phyloP scores from a whole-genome alignment of 2,113 vertebrate species.

The Thunnus thynnus region DNA sequence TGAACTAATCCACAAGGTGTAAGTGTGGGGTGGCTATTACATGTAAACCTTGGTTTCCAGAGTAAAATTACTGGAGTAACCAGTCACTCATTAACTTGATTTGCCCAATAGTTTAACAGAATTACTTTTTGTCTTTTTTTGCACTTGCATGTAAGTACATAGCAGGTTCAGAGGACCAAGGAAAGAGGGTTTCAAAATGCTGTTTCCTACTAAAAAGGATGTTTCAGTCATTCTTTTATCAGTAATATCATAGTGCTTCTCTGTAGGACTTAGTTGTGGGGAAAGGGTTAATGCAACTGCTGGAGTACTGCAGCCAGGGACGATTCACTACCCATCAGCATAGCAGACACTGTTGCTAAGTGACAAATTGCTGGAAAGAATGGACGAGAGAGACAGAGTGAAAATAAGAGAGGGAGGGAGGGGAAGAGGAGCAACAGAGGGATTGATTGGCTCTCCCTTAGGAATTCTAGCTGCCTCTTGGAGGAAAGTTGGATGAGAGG shows the following conservation, averaged over 20 bases:
- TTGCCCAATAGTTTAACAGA: neutral
- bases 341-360: constrained; percentile 75
- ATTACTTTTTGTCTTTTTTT: neutral
- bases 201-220: too few species aligned
- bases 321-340: constrained; percentile 44
- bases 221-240: neutral
- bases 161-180: neutral
- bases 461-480: constrained; percentile 44
- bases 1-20: neutral
- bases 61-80: neutral
- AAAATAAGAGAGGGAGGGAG: constrained; percentile 49
- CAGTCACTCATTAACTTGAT: neutral
- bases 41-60: neutral
- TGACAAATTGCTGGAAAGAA: constrained; percentile 72
- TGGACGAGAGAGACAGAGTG: constrained; percentile 42
- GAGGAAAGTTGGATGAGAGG: constrained; percentile 18
- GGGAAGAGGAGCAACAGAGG: constrained; percentile 18
- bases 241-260: neutral
- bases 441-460: constrained; percentile 59
- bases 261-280: neutral
- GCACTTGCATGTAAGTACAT: neutral
- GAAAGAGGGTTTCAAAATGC: neutral
- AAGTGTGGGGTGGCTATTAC: neutral
- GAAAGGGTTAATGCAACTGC: constrained; percentile 45
- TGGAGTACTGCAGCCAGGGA: constrained; percentile 37